These are phyloP conservation scores for Pleuronectes platessa DNA, from an alignment of 2,113 vertebrate genomes.

Conservation along the genomic window DNA sequence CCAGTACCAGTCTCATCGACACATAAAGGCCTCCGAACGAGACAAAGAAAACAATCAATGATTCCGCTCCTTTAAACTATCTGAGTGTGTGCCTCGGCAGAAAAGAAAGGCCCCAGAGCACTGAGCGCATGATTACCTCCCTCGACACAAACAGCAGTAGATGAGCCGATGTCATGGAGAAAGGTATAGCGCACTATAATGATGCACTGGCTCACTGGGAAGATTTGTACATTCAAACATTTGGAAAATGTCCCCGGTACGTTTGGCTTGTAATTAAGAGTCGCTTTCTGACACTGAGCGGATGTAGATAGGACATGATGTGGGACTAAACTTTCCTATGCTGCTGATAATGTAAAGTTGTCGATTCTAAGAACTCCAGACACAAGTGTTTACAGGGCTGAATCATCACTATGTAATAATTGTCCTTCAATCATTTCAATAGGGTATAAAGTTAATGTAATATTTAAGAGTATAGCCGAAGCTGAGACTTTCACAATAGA, in stretches of 20 bases:
- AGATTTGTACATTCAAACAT: neutral
- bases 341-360: no score
- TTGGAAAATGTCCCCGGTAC: slow-evolving; percentile 3
- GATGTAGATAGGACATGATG: no score
- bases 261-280: slow-evolving; percentile 49
- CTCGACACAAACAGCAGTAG: neutral
- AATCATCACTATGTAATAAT: neutral
- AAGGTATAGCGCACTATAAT: slow-evolving; percentile 11
- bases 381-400: no score
- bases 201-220: slow-evolving; percentile 8
- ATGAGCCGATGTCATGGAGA: slow-evolving; percentile 18
- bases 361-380: no score
- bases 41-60: slow-evolving; percentile 55
- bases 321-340: no score
- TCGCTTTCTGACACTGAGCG: neutral
- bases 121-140: slow-evolving; percentile 9
- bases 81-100: slow-evolving; percentile 4
- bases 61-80: slow-evolving; percentile 27
- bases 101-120: slow-evolving; percentile 15
- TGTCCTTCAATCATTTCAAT: neutral
- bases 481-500: no score
- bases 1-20: neutral
- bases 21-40: slow-evolving; percentile 15
- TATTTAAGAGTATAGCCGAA: neutral
- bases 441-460: neutral